Evolutionary conservation across 2,113 vertebrate genomes (phyloP).

Genomic region (Synodontis membranacea): DNA sequence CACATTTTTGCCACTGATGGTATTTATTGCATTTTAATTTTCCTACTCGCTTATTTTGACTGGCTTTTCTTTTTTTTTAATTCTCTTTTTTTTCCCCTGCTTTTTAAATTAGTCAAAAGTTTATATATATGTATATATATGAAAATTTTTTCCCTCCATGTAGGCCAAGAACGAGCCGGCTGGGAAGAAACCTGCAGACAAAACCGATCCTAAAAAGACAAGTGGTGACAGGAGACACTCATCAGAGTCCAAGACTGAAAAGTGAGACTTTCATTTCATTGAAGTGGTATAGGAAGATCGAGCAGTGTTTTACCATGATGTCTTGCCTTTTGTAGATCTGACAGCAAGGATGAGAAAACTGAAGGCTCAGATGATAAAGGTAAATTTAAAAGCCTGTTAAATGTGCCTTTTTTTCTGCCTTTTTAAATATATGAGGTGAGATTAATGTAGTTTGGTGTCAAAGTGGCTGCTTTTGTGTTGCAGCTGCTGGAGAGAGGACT

Average conservation of each 20-base stretch:
- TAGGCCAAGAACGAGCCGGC: conserved; percentile 96
- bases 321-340: conserved; percentile 60
- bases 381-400: conserved; percentile 35
- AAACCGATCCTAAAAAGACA: conserved; percentile 77
- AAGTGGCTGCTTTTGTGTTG: neutral
- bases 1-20: neutral
- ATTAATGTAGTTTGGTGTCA: neutral
- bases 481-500: conserved; percentile 77
- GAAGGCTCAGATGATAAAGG: conserved; percentile 83
- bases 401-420: neutral
- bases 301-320: neutral
- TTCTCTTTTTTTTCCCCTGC: neutral
- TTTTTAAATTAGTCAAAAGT: neutral
- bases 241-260: conserved; percentile 82
- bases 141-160: neutral
- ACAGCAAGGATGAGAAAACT: conserved; percentile 80
- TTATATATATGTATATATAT: no score
- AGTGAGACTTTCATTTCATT: conserved; percentile 61
- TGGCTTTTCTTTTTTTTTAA: neutral
- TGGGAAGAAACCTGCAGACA: conserved; percentile 87
- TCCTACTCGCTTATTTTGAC: neutral
- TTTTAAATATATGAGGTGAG: neutral
- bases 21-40: neutral
- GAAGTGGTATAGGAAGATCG: neutral
- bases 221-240: conserved; percentile 75